phyloP scores from a whole-genome alignment of 2,113 vertebrate genomes.

The Petroica traversi region DNA sequence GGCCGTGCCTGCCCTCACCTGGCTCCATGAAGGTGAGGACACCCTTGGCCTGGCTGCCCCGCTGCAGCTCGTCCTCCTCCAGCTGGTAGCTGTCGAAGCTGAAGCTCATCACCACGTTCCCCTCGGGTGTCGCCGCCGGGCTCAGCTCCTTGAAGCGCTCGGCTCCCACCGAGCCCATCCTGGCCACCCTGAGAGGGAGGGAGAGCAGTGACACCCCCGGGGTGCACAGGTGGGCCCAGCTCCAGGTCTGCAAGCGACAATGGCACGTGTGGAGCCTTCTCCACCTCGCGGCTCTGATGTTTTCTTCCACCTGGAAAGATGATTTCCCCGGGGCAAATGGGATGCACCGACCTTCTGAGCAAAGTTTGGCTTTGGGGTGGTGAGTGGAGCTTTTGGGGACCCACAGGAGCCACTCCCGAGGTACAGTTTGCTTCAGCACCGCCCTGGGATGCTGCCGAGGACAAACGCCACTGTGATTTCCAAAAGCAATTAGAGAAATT shows the following conservation, averaged over 20 bases:
- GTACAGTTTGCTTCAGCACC: not conserved
- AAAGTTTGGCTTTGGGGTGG: not conserved
- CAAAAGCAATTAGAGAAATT: slow-evolving; percentile 18
- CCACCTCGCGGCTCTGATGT: rapidly evolving
- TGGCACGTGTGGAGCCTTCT: rapidly evolving
- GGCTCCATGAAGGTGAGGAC: slow-evolving; percentile 84
- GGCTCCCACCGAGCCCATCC: slow-evolving; percentile 81
- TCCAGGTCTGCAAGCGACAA: not conserved
- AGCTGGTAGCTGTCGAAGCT: slow-evolving; percentile 92
- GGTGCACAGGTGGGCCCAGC: not conserved
- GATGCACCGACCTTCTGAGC: not conserved
- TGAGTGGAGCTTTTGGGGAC: not conserved
- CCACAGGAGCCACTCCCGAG: rapidly evolving
- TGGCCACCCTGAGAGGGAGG: not conserved
- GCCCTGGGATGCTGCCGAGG: not conserved
- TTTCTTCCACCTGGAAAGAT: not conserved
- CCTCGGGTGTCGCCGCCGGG: slow-evolving; percentile 74
- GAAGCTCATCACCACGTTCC: slow-evolving; percentile 89
- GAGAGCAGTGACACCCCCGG: not conserved
- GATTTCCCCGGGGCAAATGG: rapidly evolving
- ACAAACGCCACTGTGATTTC: rapidly evolving
- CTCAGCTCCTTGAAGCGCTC: slow-evolving; percentile 83
- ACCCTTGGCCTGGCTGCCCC: slow-evolving; percentile 79
- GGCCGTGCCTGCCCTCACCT: slow-evolving; percentile 69
- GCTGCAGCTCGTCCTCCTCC: slow-evolving; percentile 84